Base-by-base conservation (phyloP, 2,797 vertebrate species). In the Oreochromis grahami region DNA sequence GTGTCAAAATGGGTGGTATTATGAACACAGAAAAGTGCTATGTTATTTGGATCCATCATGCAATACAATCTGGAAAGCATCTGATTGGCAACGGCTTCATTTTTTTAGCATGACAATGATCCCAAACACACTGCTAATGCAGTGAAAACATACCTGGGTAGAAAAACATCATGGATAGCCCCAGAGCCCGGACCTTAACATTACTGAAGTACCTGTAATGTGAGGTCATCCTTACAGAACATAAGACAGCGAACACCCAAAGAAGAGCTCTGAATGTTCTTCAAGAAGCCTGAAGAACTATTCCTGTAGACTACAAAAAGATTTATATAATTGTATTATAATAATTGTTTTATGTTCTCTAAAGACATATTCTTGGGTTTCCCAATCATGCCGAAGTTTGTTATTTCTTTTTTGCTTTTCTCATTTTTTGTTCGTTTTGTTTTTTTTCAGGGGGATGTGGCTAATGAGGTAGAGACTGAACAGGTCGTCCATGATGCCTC, bases 381-480 rank as follows among this genome's bases (percentile, higher is more conserved):
- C 24, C 24, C 9, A 72, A n/a, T 29, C 41, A 72, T 17, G 24
- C 1, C 0, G 3, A 19, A 48, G 1, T 72, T 32, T 32, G 13
- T n/a, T 7, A n/a, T 74, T 50, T n/a, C 6, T 32, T 8, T 26
- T 74, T 74, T 72, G 26, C 41, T 50, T 60, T 45, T 15, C 15
- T 77, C 26, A 6, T 32, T 29, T 11, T 56, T 81, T 68, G 6
- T 72, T 65, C 50, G 8, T 60, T 63, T 48, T 81, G 19, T 82
- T 68, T 13, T 85, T 85, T 70, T 92, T 38, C 83, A 99, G 98
- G 98, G 98, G 1, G 98, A 99, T 77, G 98, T 99, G 83, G 99
- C 99, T 41, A 99, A 99, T 52, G 99, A 99, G 96, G 98, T 99
- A 48, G 98, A 99, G 95, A 99, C 98, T 0, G 98, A 99, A 85